These are phyloP conservation scores for Lissonota sp. DNA, from an alignment of 2,888 invertebrate genomes.

Conservation along the genomic window DNA sequence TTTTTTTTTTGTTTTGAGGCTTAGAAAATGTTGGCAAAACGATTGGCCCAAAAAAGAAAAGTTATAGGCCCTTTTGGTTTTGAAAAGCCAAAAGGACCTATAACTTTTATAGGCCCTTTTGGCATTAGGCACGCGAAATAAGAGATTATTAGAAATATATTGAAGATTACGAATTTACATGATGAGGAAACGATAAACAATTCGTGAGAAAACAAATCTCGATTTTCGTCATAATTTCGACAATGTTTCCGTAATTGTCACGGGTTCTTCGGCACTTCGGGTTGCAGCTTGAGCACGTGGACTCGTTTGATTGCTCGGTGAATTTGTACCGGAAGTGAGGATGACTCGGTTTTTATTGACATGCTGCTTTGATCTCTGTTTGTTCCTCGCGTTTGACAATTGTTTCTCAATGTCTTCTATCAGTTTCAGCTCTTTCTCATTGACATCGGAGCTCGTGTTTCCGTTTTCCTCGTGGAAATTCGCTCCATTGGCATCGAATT, in stretches of 20 bases:
- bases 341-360: constrained; percentile 19
- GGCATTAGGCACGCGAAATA: too few relatives aligned
- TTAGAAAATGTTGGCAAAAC: too few relatives aligned
- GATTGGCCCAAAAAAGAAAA: too few relatives aligned
- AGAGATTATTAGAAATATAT: too few relatives aligned
- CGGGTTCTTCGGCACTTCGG: constrained; percentile 20
- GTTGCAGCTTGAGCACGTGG: neutral
- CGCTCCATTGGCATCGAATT: constrained; percentile 25
- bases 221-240: neutral
- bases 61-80: too few relatives aligned
- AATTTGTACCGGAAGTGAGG: constrained; percentile 19
- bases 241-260: constrained; percentile 31
- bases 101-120: too few relatives aligned
- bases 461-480: constrained; percentile 12
- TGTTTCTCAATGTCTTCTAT: constrained; percentile 69
- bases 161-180: too few relatives aligned
- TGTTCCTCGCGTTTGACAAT: constrained; percentile 59
- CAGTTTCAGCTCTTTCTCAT: constrained; percentile 68
- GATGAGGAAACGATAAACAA: too few relatives aligned
- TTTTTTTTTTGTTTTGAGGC: too few relatives aligned
- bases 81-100: too few relatives aligned
- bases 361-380: constrained; percentile 63
- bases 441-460: constrained; percentile 46
- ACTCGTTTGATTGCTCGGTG: constrained; percentile 11
- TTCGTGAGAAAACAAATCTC: neutral